phyloP scores from a whole-genome alignment of 2,113 vertebrate genomes.

The Myrmecophaga tridactyla region DNA sequence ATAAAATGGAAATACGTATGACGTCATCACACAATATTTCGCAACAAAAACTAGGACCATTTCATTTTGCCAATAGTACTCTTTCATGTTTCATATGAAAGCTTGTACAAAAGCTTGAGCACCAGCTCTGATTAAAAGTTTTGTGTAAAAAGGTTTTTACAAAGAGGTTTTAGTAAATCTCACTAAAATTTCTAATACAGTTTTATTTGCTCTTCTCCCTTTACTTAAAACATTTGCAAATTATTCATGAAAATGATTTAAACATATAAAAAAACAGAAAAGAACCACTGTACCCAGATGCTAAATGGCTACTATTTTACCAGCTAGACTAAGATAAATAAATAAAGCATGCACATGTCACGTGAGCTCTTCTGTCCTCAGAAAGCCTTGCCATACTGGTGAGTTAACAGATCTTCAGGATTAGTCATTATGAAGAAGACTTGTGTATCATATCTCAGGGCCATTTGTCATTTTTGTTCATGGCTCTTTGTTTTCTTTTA shows the following conservation, averaged over 20 bases:
- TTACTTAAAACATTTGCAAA: neutral
- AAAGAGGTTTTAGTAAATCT: too few species aligned
- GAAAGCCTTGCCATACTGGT: neutral
- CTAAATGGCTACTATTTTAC: neutral
- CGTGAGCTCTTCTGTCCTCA: neutral
- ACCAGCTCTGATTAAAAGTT: neutral
- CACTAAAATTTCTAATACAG: neutral
- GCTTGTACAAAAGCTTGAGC: too few species aligned
- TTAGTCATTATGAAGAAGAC: neutral
- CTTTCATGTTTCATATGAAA: too few species aligned
- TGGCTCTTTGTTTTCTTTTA: neutral
- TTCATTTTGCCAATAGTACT: too few species aligned
- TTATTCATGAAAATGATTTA: neutral
- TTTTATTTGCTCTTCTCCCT: neutral
- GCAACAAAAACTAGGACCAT: too few species aligned
- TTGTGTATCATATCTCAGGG: neutral
- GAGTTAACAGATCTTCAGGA: neutral
- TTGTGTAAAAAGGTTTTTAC: neutral
- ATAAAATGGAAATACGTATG: neutral
- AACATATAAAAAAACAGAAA: neutral
- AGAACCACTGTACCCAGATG: neutral
- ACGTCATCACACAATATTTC: neutral
- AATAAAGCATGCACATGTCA: neutral
- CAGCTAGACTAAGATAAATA: neutral
- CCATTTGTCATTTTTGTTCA: conserved; percentile 14